phyloP scores from a whole-genome alignment of 2,797 vertebrate species.

The Triplophysa yarkandensis region DNA sequence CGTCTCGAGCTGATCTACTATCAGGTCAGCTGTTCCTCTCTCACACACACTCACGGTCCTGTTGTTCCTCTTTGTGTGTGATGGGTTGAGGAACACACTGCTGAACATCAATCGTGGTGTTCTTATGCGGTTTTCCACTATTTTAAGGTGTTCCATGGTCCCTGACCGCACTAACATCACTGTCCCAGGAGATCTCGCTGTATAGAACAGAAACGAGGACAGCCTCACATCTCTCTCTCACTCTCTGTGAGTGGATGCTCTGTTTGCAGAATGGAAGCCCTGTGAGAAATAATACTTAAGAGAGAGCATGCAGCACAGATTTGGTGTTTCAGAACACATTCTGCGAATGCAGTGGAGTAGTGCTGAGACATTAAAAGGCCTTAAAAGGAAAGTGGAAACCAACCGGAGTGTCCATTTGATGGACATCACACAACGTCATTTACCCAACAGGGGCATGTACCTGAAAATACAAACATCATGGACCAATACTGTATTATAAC shows the following conservation, averaged over 20 bases:
- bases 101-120: conserved; percentile 9
- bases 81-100: conserved; percentile 2
- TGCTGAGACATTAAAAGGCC: not conserved
- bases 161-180: conserved; percentile 18
- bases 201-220: conserved; percentile 30
- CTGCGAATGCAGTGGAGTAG: not conserved
- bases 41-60: not conserved
- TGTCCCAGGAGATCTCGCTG: conserved; percentile 14
- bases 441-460: not conserved
- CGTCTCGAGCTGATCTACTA: not conserved
- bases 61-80: not conserved
- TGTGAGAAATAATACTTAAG: not conserved
- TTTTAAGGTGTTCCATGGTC: conserved; percentile 27
- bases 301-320: not conserved
- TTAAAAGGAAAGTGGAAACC: not conserved
- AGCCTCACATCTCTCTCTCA: conserved; percentile 1
- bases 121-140: conserved; percentile 21
- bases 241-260: not conserved
- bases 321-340: not conserved
- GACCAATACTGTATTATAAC: not conserved
- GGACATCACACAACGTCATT: not conserved
- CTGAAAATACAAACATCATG: not conserved
- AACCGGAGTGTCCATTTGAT: not conserved
- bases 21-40: not conserved
- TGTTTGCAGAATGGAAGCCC: not conserved